Evolutionary conservation across 2,113 vertebrate genomes (phyloP).

Genomic region (Halcyon senegalensis): DNA sequence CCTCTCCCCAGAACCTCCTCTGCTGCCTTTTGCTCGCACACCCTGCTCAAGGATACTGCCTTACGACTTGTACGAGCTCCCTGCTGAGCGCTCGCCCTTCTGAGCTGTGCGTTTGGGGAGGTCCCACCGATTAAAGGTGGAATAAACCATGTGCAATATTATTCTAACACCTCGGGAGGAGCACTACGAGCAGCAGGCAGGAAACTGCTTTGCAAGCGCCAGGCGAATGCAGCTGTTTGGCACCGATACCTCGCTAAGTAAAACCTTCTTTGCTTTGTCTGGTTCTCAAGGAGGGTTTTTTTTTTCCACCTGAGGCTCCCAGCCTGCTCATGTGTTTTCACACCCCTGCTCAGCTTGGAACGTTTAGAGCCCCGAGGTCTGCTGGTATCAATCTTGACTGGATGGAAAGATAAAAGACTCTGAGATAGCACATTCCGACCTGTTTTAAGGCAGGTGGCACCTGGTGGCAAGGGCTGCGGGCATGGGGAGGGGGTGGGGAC

Average conservation of each 20-base stretch:
- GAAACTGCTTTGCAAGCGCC: neutral
- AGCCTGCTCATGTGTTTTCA: neutral
- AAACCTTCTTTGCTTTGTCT: neutral
- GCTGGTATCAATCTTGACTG: neutral
- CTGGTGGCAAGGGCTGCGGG: neutral
- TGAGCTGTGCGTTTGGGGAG: neutral
- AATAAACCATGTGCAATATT: neutral
- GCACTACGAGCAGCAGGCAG: neutral
- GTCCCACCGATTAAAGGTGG: neutral
- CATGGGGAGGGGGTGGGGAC: neutral
- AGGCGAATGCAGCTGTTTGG: neutral
- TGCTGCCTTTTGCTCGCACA: fast-evolving
- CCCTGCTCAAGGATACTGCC: neutral
- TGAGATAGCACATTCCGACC: neutral
- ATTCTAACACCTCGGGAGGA: neutral
- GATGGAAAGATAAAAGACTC: neutral
- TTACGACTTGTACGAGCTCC: fast-evolving
- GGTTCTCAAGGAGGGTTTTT: neutral
- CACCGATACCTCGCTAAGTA: fast-evolving
- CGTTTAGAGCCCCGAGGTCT: neutral
- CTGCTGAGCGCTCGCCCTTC: neutral
- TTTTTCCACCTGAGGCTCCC: neutral
- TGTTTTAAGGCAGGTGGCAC: neutral
- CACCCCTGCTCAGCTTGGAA: neutral
- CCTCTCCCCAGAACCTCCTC: neutral